Conservation (phyloP, 2,888 invertebrate species). For the Limnephilus marmoratus region DNA sequence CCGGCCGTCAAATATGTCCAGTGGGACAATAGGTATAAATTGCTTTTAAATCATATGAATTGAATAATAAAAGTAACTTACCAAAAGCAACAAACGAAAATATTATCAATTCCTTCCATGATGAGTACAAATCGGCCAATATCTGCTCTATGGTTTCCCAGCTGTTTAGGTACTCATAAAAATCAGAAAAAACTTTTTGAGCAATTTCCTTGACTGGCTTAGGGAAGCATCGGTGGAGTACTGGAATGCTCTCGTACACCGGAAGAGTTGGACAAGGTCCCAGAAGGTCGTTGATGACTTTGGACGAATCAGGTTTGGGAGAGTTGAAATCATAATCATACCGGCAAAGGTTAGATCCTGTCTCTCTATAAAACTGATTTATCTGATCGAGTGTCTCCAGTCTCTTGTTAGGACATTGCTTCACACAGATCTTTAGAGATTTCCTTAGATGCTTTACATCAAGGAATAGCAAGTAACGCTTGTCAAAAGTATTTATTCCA, state of each 20-base stretch:
- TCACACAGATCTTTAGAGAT: slow-evolving; percentile 92
- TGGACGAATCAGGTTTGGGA: slow-evolving; percentile 68
- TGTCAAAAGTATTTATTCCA: slow-evolving; percentile 88
- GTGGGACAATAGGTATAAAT: not conserved
- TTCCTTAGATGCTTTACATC: slow-evolving; percentile 86
- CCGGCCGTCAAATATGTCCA: no score
- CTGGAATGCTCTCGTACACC: slow-evolving; percentile 85
- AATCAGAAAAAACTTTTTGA: slow-evolving; percentile 80
- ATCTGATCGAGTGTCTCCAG: slow-evolving; percentile 82
- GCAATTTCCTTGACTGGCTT: slow-evolving; percentile 82
- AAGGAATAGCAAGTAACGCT: slow-evolving; percentile 90
- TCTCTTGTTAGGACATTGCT: slow-evolving; percentile 86
- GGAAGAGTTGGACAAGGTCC: slow-evolving; percentile 90
- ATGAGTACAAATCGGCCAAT: slow-evolving; percentile 90
- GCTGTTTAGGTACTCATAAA: slow-evolving; percentile 89
- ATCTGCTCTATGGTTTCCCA: slow-evolving; percentile 94
- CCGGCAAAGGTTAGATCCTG: slow-evolving; percentile 87
- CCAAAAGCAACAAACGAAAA: slow-evolving; percentile 89
- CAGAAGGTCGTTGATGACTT: slow-evolving; percentile 71
- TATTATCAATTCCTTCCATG: slow-evolving; percentile 91
- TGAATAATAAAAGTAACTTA: slow-evolving; percentile 72
- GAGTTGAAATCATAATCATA: slow-evolving; percentile 81
- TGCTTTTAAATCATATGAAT: slow-evolving; percentile 11
- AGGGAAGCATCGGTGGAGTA: slow-evolving; percentile 94
- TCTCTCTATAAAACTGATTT: slow-evolving; percentile 83